phyloP scores from a whole-genome alignment of 2,888 invertebrate species.

The Myathropa florea region DNA sequence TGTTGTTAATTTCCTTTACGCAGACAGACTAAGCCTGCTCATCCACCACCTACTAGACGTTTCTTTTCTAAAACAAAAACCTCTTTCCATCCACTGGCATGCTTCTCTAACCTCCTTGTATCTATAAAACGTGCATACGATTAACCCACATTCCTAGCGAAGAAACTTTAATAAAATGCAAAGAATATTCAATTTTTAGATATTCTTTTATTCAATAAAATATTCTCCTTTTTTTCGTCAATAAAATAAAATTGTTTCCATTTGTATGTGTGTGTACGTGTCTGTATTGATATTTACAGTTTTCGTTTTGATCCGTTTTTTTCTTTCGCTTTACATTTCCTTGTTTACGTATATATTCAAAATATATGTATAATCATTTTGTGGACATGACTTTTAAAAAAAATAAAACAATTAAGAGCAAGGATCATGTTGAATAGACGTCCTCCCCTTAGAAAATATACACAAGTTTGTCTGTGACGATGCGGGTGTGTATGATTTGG shows the following conservation, averaged over 20 bases:
- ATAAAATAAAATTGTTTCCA: constrained; percentile 63
- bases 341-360: constrained; percentile 41
- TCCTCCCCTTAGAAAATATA: not conserved
- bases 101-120: no score
- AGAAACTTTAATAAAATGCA: constrained; percentile 17
- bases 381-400: constrained; percentile 40
- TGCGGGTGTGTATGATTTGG: constrained; percentile 1
- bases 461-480: not conserved
- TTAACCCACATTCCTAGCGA: not conserved
- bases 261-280: constrained; percentile 23
- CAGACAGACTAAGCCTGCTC: no score
- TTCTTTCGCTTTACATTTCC: constrained; percentile 25
- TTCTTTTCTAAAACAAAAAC: no score
- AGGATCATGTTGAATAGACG: not conserved
- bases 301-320: not conserved
- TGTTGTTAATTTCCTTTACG: no score
- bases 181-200: constrained; percentile 29
- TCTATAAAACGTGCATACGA: no score
- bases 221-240: constrained; percentile 42
- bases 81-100: no score
- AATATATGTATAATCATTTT: constrained; percentile 41
- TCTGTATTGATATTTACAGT: constrained; percentile 47
- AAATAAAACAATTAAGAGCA: not conserved
- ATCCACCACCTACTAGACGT: no score
- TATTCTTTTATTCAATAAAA: constrained; percentile 63